phyloP scores from a whole-genome alignment of 1,140 invertebrate genomes.

The Listronotus bonariensis region DNA sequence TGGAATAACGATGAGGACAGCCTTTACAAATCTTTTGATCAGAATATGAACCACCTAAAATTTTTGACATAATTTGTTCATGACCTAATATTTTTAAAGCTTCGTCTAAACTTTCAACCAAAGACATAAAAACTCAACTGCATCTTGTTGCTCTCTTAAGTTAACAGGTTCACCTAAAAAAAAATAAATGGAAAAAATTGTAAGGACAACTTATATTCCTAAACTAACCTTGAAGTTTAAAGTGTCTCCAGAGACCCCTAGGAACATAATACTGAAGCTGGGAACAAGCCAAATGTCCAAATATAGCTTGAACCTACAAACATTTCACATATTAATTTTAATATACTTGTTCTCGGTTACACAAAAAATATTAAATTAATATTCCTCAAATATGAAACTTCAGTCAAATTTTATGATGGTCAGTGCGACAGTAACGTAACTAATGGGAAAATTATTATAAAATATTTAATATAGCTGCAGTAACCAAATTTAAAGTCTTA shows the following conservation, averaged over 20 bases:
- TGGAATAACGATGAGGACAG: conserved; percentile 96
- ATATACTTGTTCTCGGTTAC: too few relatives aligned
- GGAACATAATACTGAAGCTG: conserved; percentile 97
- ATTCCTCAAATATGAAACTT: too few relatives aligned
- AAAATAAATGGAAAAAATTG: conserved; percentile 29
- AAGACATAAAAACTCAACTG: conserved; percentile 98
- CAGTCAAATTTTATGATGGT: too few relatives aligned
- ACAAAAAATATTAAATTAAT: too few relatives aligned
- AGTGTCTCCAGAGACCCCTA: conserved; percentile 95
- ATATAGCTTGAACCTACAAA: conserved; percentile 86
- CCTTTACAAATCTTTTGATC: conserved; percentile 99
- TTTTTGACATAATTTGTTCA: conserved; percentile 91
- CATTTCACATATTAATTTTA: too few relatives aligned
- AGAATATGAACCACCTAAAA: conserved; percentile 94
- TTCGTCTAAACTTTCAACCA: conserved; percentile 96
- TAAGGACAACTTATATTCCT: conserved; percentile 6
- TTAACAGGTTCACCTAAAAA: conserved; percentile 92
- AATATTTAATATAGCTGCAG: too few relatives aligned
- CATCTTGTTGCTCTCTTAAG: conserved; percentile 97
- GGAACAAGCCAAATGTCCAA: conserved; percentile 94
- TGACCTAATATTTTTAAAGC: conserved; percentile 91
- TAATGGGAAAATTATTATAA: too few relatives aligned
- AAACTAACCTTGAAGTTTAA: conserved; percentile 67
- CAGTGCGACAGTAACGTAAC: too few relatives aligned
- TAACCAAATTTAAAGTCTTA: too few relatives aligned